Conservation (phyloP, 2,888 invertebrate genomes). For the Polia nebulosa region DNA sequence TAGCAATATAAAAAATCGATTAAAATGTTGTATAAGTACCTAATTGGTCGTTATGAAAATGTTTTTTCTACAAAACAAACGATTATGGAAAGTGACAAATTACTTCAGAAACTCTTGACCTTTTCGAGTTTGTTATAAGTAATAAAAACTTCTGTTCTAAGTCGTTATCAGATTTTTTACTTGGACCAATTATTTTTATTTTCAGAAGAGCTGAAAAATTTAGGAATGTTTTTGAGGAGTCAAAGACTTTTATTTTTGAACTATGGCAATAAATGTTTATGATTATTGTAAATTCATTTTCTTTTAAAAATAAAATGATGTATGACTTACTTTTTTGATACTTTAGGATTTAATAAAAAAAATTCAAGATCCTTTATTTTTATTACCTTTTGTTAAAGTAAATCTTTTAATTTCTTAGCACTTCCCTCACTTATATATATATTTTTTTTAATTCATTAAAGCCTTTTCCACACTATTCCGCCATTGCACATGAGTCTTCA, state of each 20-base stretch:
- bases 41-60: conserved; percentile 37
- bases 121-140: conserved; percentile 18
- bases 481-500: conserved; percentile 78
- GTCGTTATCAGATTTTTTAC: conserved; percentile 20
- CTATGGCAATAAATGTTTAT: too few species aligned
- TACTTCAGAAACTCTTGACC: conserved; percentile 29
- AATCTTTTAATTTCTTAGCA: not conserved
- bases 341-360: not conserved
- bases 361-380: not conserved
- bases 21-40: conserved; percentile 14
- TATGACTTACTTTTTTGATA: conserved; percentile 1
- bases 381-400: too few species aligned
- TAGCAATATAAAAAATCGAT: conserved; percentile 14
- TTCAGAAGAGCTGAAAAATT: not conserved
- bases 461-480: conserved; percentile 67
- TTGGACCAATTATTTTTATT: conserved; percentile 27
- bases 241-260: too few species aligned
- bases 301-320: not conserved
- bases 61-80: conserved; percentile 14
- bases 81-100: conserved; percentile 46
- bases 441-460: not conserved
- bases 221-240: conserved; percentile 5
- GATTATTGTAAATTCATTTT: too few species aligned
- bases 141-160: conserved; percentile 19
- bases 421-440: too few species aligned